These are phyloP conservation scores for Ariolimax columbianus DNA, from an alignment of 2,888 invertebrate species.

Conservation along the genomic window DNA sequence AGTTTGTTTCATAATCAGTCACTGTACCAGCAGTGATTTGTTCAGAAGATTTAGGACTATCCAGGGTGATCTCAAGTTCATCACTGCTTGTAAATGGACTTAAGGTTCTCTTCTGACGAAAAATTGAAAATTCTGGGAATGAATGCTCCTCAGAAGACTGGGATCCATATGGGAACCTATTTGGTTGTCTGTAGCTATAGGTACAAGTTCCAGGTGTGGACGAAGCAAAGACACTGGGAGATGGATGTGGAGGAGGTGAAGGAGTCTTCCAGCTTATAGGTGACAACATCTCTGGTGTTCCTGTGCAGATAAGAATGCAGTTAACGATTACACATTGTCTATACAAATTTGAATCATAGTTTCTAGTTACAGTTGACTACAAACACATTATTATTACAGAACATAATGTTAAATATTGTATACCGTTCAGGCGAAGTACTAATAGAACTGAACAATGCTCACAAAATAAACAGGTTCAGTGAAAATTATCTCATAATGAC, in stretches of 20 bases:
- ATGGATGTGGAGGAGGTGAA: constrained; percentile 73
- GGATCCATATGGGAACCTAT: constrained; percentile 33
- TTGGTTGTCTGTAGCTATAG: constrained; percentile 50
- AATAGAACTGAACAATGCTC: too few relatives aligned
- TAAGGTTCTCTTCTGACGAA: constrained; percentile 16
- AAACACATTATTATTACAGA: too few relatives aligned
- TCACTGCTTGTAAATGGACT: constrained; percentile 24
- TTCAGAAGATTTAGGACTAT: not conserved
- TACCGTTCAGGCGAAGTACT: too few relatives aligned
- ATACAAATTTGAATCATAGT: too few relatives aligned
- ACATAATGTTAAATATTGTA: too few relatives aligned
- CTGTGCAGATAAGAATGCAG: constrained; percentile 53
- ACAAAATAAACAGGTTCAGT: too few relatives aligned
- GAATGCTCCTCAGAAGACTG: constrained; percentile 5
- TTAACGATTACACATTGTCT: constrained; percentile 21
- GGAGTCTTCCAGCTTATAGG: constrained; percentile 71
- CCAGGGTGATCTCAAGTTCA: constrained; percentile 20
- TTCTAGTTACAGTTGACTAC: too few relatives aligned
- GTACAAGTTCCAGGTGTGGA: constrained; percentile 51
- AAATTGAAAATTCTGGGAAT: constrained; percentile 34
- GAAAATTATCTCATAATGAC: too few relatives aligned
- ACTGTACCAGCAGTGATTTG: not conserved
- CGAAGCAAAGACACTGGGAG: constrained; percentile 67
- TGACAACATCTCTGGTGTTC: constrained; percentile 73
- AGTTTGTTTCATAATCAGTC: constrained; percentile 29